Evolutionary conservation across 1,140 invertebrate genomes (phyloP).

Genomic region (Theocolax elegans): DNA sequence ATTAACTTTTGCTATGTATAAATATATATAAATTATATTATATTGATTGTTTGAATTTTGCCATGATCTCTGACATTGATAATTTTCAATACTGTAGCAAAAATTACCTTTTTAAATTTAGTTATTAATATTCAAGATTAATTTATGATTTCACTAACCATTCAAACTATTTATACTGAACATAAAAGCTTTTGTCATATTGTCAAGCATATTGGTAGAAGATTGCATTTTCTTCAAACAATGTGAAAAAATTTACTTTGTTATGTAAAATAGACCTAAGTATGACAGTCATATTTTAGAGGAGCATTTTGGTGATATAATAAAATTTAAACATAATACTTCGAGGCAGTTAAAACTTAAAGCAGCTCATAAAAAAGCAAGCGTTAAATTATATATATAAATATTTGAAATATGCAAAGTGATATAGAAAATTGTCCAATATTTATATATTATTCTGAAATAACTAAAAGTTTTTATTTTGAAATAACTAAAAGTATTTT

Average conservation of each 20-base stretch:
- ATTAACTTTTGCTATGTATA: conserved; percentile 26
- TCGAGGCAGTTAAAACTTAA: conserved; percentile 13
- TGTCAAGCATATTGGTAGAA: too few species aligned
- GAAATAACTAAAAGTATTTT: too few species aligned
- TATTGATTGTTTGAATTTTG: conserved; percentile 21
- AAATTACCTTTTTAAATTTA: too few species aligned
- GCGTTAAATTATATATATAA: conserved; percentile 34
- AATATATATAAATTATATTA: conserved; percentile 13
- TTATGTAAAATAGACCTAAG: conserved; percentile 32
- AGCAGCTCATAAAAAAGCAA: not conserved
- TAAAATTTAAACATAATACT: conserved; percentile 9
- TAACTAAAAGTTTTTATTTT: conserved; percentile 29
- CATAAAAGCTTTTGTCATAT: too few species aligned
- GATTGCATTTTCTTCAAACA: too few species aligned
- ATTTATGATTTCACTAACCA: too few species aligned
- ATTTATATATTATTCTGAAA: conserved; percentile 49
- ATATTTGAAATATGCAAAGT: conserved; percentile 46
- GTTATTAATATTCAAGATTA: too few species aligned
- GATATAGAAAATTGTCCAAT: conserved; percentile 41
- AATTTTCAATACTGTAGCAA: too few species aligned
- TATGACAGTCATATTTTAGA: conserved; percentile 9
- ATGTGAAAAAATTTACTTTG: too few species aligned
- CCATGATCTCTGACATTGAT: conserved; percentile 9
- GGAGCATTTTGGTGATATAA: conserved; percentile 15
- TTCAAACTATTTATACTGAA: too few species aligned